Evolutionary conservation across 2,113 vertebrate species (phyloP).

Genomic region (Ornithorhynchus anatinus): DNA sequence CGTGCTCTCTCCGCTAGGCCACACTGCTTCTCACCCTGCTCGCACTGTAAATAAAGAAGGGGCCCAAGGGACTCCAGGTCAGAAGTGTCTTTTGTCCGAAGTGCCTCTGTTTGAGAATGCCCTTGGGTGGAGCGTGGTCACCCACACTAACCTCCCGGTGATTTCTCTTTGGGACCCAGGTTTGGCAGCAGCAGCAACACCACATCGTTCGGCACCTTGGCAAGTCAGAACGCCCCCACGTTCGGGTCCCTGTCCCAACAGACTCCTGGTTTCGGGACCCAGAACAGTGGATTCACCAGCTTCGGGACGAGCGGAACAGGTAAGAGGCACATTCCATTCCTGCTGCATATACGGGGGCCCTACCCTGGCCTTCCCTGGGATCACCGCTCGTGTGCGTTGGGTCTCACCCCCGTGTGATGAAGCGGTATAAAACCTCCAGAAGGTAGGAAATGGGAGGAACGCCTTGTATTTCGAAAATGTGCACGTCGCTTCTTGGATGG

Average conservation of each 20-base stretch:
- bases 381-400: too few species aligned
- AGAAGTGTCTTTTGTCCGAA: too few species aligned
- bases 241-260: slow-evolving; percentile 89
- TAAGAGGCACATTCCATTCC: slow-evolving; percentile 26
- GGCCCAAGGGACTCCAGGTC: too few species aligned
- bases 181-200: slow-evolving; percentile 80
- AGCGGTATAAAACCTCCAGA: not conserved
- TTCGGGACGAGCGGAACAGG: slow-evolving; percentile 82
- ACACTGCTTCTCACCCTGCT: too few species aligned
- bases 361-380: not conserved
- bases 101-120: too few species aligned
- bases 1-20: too few species aligned
- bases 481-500: too few species aligned
- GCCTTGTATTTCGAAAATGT: too few species aligned
- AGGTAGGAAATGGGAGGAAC: too few species aligned
- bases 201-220: slow-evolving; percentile 82
- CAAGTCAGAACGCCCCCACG: slow-evolving; percentile 79
- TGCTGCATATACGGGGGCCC: rapidly evolving
- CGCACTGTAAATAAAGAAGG: too few species aligned
- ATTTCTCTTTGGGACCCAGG: slow-evolving; percentile 63
- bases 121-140: too few species aligned
- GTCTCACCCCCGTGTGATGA: too few species aligned
- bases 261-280: slow-evolving; percentile 77
- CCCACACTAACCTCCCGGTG: rapidly evolving
- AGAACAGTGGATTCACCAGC: slow-evolving; percentile 79